Evolutionary conservation across 2,113 vertebrate species (phyloP), one percentile per base, ranked within the genome.

Genomic region (Anoura caudifer): DNA sequence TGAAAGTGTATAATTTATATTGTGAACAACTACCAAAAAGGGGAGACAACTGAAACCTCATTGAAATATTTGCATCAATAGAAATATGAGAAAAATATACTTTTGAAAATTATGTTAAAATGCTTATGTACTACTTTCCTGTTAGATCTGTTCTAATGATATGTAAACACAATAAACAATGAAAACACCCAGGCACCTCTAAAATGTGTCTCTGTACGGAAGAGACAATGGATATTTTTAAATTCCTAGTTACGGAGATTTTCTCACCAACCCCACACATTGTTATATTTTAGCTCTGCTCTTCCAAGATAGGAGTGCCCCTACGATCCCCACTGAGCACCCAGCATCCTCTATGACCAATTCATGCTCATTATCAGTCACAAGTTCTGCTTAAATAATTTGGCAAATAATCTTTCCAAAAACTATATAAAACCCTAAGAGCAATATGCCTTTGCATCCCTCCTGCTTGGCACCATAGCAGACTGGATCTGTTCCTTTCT

Each of bases 21-120:
- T 36, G 28, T 63, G 9, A 20, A 77, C 59, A 87, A 90, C 20
- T n/a, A 79, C 7, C n/a, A 4, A 17, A 54, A 93, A 38, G 26
- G 7, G 0, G 14, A 88, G 87, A 80, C 19, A 92, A 33, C 12
- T 24, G 36, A 86, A 79, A 63, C 2, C 16, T 75, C 38, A 76
- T 43, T 90, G 84, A 81, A 77, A 69, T 87, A 33, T 75, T 24
- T 50, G 47, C 16, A 11, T 79, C 56, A 63, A 61, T 90, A 43
- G 79, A 47, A 87, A 85, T 31, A 76, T 4, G 77, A 82, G 15
- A 38, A 50, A 50, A 75, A 81, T 26, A 47, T 26, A 20, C 31
- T 54, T 94, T 92, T 17, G 61, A 86, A 94, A 87, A 94, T 52
- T n/a, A 65, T 86, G 28, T 67, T 43, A 84, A 50, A 45, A 22